Conservation (phyloP, 2,113 vertebrate species). For the Naja naja region DNA sequence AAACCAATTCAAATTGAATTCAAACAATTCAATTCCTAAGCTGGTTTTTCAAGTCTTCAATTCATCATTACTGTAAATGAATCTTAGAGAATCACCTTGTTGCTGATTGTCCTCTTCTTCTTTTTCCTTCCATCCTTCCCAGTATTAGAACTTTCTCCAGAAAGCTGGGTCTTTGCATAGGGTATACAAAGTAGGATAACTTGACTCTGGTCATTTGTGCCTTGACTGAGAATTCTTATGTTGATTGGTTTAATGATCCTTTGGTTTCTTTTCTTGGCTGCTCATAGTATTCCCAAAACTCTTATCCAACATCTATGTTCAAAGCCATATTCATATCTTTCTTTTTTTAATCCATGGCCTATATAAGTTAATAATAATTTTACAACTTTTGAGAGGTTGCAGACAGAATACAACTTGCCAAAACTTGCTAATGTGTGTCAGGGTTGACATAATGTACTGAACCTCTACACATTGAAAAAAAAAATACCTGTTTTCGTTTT, state of each 20-base stretch:
- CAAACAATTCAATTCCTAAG: too few species aligned
- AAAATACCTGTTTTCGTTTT: constrained; percentile 1
- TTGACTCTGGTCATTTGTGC: neutral
- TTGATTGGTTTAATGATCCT: neutral
- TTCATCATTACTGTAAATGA: neutral
- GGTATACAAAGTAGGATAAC: neutral
- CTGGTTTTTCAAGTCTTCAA: neutral
- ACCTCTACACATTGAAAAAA: constrained; percentile 27
- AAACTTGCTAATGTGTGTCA: neutral
- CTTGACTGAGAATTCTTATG: neutral
- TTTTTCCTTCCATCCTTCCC: neutral
- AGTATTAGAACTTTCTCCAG: neutral
- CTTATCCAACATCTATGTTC: neutral
- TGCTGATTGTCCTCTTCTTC: neutral
- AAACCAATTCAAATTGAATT: too few species aligned
- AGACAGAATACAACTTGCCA: neutral
- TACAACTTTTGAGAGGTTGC: neutral
- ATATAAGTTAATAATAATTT: neutral
- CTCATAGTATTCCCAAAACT: neutral
- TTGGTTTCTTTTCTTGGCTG: neutral
- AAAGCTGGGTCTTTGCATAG: neutral
- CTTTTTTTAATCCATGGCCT: neutral
- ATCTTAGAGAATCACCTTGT: neutral
- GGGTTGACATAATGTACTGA: neutral
- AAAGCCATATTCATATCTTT: neutral